These are phyloP conservation scores for Cydia strobilella DNA, from an alignment of 1,140 invertebrate species.

Conservation along the genomic window DNA sequence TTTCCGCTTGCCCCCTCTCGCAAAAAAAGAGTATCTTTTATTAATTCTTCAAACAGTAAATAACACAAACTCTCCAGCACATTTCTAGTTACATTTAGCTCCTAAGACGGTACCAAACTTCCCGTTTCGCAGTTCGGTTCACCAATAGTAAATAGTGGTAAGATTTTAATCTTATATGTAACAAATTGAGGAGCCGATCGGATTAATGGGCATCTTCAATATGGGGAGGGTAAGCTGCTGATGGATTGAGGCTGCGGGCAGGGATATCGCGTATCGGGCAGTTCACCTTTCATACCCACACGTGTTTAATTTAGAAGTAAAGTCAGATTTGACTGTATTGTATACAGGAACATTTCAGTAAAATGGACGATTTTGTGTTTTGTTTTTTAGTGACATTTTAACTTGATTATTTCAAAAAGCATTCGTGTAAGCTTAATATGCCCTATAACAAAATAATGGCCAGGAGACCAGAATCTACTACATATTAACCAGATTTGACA, in stretches of 20 bases:
- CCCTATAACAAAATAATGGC: too few species aligned
- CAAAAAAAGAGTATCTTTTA: too few species aligned
- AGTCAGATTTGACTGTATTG: too few species aligned
- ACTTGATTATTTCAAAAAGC: too few species aligned
- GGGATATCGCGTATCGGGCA: neutral
- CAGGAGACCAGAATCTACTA: too few species aligned
- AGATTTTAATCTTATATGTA: constrained; percentile 9
- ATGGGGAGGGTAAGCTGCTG: constrained; percentile 41
- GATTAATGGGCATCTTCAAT: constrained; percentile 20
- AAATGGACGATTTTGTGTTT: too few species aligned
- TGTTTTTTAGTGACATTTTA: too few species aligned
- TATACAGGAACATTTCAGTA: too few species aligned
- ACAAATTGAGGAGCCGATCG: constrained; percentile 4
- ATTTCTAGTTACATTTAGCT: neutral
- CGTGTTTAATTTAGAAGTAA: too few species aligned
- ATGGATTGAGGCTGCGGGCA: constrained; percentile 57
- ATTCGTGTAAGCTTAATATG: too few species aligned
- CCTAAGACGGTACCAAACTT: neutral
- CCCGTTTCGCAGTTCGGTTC: neutral
- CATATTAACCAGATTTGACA: too few species aligned
- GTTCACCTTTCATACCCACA: neutral
- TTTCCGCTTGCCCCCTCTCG: too few species aligned
- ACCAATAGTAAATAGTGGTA: constrained; percentile 6
- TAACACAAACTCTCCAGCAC: neutral
- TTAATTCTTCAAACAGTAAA: neutral